Evolutionary conservation across 1,140 invertebrate species (phyloP), one percentile per base, ranked within the genome.

Genomic region (Coptotermes formosanus): DNA sequence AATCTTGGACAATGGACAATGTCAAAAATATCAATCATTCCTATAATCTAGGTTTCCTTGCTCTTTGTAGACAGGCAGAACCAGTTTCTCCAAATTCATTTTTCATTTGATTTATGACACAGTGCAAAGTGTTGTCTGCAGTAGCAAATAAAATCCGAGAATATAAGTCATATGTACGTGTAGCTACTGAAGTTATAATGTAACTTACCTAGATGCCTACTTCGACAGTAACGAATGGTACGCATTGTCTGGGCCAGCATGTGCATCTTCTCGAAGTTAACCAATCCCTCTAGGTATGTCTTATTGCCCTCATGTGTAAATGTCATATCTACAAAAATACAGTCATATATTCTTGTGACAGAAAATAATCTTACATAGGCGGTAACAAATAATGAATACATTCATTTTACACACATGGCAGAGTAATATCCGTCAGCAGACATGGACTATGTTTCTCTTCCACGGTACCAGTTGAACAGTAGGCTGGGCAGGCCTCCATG

Each of bases 211-310:
- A 96, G 90, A 90, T 94, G 93, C 87, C 94, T 90, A 87, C 94
- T 94, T 88, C 95, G 93, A 90, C 95, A 96, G 89, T 95, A 95
- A 86, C 95, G 90, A 85, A 97, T 94, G 64, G 94, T 96, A 87
- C 96, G 92, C 91, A 97, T 93, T 1, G 96, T 96, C 90, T 97
- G 95, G 38, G 96, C 96, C 88, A 97, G 92, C 95, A 97, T 96
- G 89, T 97, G 96, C 96, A 97, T 97, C 92, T 97, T 97, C 90
- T 97, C 96, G 91, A 97, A 97, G 90, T 97, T 97, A 44, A 97
- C 95, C 75, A 97, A 90, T 19, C 95, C 95, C 89, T 97, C 96
- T 87, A 96, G 92, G 88, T 94, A 95, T 4, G 96, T 97, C 90
- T 97, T 96, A 90, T 97, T 97, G n/a, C 96, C 97, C 91, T 97